Percentiles rank a stretch among this genome's conserved stretches.
Conservation (phyloP, 1,140 invertebrate genomes). For the Zaprionus africanus region DNA sequence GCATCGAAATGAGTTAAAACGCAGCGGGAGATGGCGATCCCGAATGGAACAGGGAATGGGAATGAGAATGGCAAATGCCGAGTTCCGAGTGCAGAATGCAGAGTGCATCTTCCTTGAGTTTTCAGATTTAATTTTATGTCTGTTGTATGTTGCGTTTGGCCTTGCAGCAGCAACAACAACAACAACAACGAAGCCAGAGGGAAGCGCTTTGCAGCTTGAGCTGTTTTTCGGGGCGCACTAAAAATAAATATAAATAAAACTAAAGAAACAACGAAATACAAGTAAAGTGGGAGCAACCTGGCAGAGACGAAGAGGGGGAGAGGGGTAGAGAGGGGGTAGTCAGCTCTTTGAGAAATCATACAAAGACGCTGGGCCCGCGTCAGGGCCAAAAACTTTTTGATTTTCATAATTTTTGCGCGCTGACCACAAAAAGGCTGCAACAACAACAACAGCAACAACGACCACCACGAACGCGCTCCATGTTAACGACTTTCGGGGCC, state of each 20-base stretch:
- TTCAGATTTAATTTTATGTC: conserved; percentile 78
- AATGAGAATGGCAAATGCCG: conserved; percentile 39
- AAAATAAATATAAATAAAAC: conserved; percentile 66
- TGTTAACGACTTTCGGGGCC: conserved; percentile 75
- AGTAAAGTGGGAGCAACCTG: conserved; percentile 35
- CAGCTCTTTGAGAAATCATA: conserved; percentile 60
- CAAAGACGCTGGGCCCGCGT: conserved; percentile 52
- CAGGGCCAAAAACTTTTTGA: conserved; percentile 71
- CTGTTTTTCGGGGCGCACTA: conserved; percentile 64
- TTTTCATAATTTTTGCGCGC: conserved; percentile 81
- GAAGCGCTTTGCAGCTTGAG: conserved; percentile 17
- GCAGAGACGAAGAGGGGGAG: neutral
- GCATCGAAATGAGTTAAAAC: conserved; percentile 48
- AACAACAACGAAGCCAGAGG: conserved; percentile 6
- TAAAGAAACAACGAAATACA: conserved; percentile 61
- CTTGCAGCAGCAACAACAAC: conserved; percentile 48
- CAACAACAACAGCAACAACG: conserved; percentile 42
- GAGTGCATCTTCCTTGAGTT: conserved; percentile 62
- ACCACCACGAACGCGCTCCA: conserved; percentile 55
- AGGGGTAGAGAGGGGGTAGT: conserved; percentile 10
- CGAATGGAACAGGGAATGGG: neutral
- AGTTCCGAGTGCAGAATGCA: conserved; percentile 24
- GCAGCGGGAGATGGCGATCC: conserved; percentile 60
- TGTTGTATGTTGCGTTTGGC: conserved; percentile 74
- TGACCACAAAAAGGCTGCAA: conserved; percentile 71